Base-by-base conservation (phyloP, 1,140 invertebrate species). In the Platorchestia sp. region DNA sequence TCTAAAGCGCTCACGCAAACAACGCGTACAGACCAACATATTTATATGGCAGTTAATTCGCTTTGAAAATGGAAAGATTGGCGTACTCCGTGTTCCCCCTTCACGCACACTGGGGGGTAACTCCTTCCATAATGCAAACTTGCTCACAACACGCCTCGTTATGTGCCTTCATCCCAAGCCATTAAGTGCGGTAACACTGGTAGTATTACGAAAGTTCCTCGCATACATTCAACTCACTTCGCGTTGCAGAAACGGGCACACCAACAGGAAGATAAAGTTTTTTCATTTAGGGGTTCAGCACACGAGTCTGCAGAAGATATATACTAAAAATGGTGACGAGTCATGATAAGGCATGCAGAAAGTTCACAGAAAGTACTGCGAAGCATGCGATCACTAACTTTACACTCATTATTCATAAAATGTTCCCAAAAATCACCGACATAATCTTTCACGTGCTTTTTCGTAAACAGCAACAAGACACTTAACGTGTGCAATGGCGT, bases 41-140 rank as follows among this genome's bases (percentile, higher is more conserved):
- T 93, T 93, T 45, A 93, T 93, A 93, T 93, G 91, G 91, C 91
- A 93, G 91, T 93, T 45, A 93, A 93, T 93, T 93, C 91, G 91
- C 91, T 93, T 93, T 93, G 91, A 45, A 93, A 89, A 44, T 93
- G 91, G 91, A 44, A 89, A 89, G 41, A 75, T 75, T 75, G 59
- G 59, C 59, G 59, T 75, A 75, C 59, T 75, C 59, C 59, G 59
- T 75, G 14, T 75, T 36, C 36, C 36, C 59, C 59, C 36, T 75
- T 27, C 27, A 22, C 7, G 59, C 59, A 75, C 59, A 36, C 27
- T 75, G 59, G 27, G 27, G 59, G 59, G 14, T 36, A 3, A 75
- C 59, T 75, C 36, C 59, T 75, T 75, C 47, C 59, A 36, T 75
- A 36, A 75, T 75, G 14, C 14, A 75, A 75, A 75, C 59, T 75